These are phyloP conservation scores for Oryzias javanicus DNA, from an alignment of 2,113 vertebrate species.

Conservation along the genomic window DNA sequence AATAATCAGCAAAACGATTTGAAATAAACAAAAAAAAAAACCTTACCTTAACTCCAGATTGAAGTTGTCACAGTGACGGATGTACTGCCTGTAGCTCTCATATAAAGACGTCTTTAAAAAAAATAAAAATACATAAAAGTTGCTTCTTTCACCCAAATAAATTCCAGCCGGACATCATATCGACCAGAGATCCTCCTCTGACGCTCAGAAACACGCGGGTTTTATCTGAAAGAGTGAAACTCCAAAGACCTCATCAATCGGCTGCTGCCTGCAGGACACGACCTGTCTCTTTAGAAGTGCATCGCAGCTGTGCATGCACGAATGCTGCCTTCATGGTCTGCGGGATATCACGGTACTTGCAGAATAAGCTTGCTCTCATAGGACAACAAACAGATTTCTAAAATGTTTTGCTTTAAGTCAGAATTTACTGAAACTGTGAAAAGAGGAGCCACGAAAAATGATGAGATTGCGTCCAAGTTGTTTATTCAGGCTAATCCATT, in stretches of 20 bases:
- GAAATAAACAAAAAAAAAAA: background rate
- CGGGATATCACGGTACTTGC: background rate
- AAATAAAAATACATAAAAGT: too few relatives aligned
- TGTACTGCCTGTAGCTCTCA: background rate
- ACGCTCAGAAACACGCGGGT: background rate
- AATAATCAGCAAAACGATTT: background rate
- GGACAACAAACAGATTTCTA: background rate
- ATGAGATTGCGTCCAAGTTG: too few relatives aligned
- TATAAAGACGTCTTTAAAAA: background rate
- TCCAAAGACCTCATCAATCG: constrained; percentile 8
- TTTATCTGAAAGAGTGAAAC: background rate
- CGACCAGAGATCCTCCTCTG: background rate
- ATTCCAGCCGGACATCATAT: background rate
- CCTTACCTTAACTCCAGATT: constrained; percentile 48
- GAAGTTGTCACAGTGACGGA: constrained; percentile 14
- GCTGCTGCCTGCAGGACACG: constrained; percentile 37
- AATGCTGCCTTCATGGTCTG: constrained; percentile 30
- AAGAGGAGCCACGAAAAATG: too few relatives aligned
- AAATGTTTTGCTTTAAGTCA: too few relatives aligned
- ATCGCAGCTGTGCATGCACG: constrained; percentile 34
- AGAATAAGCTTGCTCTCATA: background rate
- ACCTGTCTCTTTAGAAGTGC: constrained; percentile 58
- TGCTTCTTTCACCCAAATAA: background rate
- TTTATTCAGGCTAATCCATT: too few relatives aligned
- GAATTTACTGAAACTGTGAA: too few relatives aligned